Evolutionary conservation across 2,888 invertebrate species (phyloP), one percentile per base, ranked within the genome.

Genomic region (Heterodera filipjevi): DNA sequence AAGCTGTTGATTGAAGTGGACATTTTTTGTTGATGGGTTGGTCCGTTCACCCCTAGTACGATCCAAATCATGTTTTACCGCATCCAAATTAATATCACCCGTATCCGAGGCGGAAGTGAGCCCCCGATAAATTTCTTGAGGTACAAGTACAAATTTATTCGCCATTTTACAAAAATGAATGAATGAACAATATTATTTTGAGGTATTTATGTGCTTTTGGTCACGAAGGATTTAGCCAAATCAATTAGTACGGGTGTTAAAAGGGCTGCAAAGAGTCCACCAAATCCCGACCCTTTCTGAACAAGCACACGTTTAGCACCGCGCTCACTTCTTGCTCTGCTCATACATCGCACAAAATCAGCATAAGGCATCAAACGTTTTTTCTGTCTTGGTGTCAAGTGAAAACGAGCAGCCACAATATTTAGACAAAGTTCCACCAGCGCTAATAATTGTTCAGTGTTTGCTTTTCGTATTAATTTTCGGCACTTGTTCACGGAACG

Each of bases 131-230:
- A 79, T 70, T 64, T 79, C 79, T 79, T 79, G 64, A 10, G 79
- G 79, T 22, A 79, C 71, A n/a, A 79, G 53, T 6, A 79, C 59
- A 77, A 77, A 77, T 77, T 77, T 77, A 35, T 77, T 77, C n/a
- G 72, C 72, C 72, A 44, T 72, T 30, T 35, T 53, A 53, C 53
- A 53, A 53, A 53, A 2, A 2, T 10, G 2, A 10, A 12, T 53
- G 53, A 53, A 53, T 22, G 0, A 19, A 22, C 22, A 6, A 53
- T 6, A 53, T n/a, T n/a, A 39, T 39, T 39, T 53, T 53, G 19
- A 2, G 22, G 22, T 53, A 22, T 53, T 53, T 53, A 53, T 22
- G 19, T 19, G 19, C 3, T 53, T 53, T 53, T 53, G 53, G 16
- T 19, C 22, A 5, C 53, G 19, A 53, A 22, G 16, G 53, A 16